phyloP scores from a whole-genome alignment of 2,797 vertebrate genomes.

The Pipistrellus kuhlii region DNA sequence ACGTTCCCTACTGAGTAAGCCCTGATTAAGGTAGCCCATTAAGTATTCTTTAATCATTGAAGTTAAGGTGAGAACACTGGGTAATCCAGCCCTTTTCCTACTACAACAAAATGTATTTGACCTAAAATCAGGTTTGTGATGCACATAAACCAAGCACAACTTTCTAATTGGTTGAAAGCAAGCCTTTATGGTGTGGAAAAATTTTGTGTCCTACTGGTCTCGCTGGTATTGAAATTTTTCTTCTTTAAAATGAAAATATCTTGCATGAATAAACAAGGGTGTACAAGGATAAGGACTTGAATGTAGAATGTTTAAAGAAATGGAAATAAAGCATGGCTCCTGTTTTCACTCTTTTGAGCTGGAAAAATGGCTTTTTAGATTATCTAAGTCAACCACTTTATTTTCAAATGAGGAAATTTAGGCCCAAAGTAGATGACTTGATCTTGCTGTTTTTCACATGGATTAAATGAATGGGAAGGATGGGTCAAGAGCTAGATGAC shows the following conservation, averaged over 20 bases:
- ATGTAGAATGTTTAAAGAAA: neutral
- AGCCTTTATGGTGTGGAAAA: neutral
- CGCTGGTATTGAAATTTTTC: conserved; percentile 27
- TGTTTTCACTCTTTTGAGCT: neutral
- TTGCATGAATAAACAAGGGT: neutral
- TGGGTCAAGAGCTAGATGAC: neutral
- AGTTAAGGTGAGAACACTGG: neutral
- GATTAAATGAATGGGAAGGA: conserved; percentile 18
- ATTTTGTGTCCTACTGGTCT: conserved; percentile 19
- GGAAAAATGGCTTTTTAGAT: conserved; percentile 45
- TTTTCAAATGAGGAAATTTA: conserved; percentile 54
- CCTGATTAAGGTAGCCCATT: neutral
- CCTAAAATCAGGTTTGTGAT: conserved; percentile 5
- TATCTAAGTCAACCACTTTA: conserved; percentile 12
- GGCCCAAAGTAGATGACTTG: neutral
- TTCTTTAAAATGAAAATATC: conserved; percentile 48
- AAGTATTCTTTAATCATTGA: conserved; percentile 19
- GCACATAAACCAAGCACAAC: neutral
- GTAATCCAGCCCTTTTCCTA: neutral
- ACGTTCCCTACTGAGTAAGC: neutral
- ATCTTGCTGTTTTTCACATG: conserved; percentile 8
- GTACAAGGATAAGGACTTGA: neutral
- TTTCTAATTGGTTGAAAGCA: conserved; percentile 51
- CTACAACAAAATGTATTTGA: conserved; percentile 27
- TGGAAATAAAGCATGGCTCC: neutral